Evolutionary conservation across 2,888 invertebrate species (phyloP).

Genomic region (Lochmaea capreae): DNA sequence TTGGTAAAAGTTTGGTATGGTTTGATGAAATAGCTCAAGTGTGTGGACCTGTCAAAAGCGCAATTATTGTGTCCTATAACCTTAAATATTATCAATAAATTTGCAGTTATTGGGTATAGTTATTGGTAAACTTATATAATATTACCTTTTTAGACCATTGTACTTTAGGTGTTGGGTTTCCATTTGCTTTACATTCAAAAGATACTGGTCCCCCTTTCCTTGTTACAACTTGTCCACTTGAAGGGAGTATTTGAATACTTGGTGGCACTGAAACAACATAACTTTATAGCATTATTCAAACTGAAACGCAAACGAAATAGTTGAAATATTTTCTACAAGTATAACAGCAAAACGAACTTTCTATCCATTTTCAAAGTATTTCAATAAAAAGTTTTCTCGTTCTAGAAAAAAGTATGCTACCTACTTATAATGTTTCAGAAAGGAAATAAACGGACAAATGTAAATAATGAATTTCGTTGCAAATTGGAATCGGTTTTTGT

Average conservation of each 20-base stretch:
- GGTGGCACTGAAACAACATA: slow-evolving; percentile 62
- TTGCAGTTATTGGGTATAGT: no score
- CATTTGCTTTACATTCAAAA: slow-evolving; percentile 66
- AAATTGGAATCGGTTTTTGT: not conserved
- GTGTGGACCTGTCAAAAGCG: no score
- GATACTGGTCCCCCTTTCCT: slow-evolving; percentile 65
- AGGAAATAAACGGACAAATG: not conserved
- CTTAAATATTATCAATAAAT: no score
- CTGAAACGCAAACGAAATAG: not conserved
- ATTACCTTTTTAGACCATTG: slow-evolving; percentile 67
- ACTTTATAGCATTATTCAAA: not conserved
- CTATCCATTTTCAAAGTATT: not conserved
- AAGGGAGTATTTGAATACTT: slow-evolving; percentile 63
- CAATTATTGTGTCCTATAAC: no score
- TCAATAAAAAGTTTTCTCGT: not conserved
- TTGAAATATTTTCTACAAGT: not conserved
- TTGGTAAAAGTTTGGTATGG: no score
- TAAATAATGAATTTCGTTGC: slow-evolving; percentile 6
- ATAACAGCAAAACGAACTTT: not conserved
- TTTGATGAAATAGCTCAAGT: no score
- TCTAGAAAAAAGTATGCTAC: not conserved
- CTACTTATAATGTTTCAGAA: slow-evolving; percentile 2
- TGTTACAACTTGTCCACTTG: slow-evolving; percentile 62
- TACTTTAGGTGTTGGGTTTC: slow-evolving; percentile 66
- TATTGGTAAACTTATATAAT: not conserved